Percentiles rank a stretch among this genome's conserved stretches.
phyloP scores from a whole-genome alignment of 2,797 vertebrate species.

The Ataeniobius toweri region DNA sequence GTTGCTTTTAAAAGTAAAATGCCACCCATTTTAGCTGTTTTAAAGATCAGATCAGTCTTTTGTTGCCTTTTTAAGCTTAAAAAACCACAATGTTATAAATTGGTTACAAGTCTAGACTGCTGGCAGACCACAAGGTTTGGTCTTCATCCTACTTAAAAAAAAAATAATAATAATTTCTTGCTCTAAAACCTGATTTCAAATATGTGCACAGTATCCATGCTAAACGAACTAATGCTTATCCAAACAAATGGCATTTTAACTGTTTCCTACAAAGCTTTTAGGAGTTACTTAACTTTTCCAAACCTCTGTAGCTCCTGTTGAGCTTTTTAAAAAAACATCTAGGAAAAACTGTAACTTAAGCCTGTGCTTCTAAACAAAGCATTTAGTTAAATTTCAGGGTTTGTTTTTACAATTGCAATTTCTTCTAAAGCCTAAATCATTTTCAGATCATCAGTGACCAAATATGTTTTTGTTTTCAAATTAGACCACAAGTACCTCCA shows the following conservation, averaged over 20 bases:
- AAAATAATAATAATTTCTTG: neutral
- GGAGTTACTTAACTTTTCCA: neutral
- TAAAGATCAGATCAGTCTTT: neutral
- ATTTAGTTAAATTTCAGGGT: no score
- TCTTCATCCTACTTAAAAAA: neutral
- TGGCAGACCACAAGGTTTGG: neutral
- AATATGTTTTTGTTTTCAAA: neutral
- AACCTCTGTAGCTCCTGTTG: neutral
- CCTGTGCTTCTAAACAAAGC: no score
- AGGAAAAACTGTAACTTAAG: neutral
- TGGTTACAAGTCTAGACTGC: neutral
- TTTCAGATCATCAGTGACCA: neutral
- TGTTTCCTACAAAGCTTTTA: neutral
- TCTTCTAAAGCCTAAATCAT: neutral
- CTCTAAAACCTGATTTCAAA: neutral
- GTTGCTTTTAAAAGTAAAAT: neutral
- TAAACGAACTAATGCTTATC: neutral
- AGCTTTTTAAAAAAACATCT: neutral
- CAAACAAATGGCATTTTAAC: neutral
- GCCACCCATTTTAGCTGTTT: neutral
- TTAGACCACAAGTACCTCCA: constrained; percentile 2
- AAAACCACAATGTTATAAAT: neutral
- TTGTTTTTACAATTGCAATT: neutral
- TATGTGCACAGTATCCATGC: neutral
- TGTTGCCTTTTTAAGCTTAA: neutral